These are phyloP conservation scores for Meganola albula DNA, from an alignment of 2,888 invertebrate species.

Conservation along the genomic window DNA sequence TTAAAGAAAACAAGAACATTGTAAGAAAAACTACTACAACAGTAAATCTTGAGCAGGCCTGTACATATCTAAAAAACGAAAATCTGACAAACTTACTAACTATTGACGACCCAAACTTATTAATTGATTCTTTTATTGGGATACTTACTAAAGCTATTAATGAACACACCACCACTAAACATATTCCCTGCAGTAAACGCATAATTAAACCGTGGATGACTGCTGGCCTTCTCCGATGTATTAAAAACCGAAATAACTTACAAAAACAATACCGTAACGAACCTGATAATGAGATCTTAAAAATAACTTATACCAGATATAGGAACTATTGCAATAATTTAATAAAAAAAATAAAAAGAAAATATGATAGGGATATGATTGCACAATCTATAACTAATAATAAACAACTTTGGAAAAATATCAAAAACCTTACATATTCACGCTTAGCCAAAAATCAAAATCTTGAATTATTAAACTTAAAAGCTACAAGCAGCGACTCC, in stretches of 20 bases:
- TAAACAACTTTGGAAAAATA: constrained; percentile 3
- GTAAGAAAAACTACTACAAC: constrained; percentile 3
- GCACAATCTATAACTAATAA: not conserved
- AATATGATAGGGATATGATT: constrained; percentile 1
- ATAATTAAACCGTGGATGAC: not conserved
- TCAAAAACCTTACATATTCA: constrained; percentile 4
- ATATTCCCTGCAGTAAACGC: not conserved
- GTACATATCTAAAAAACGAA: not conserved
- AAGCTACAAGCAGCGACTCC: not conserved
- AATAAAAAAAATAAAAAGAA: constrained; percentile 4
- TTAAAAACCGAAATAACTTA: not conserved
- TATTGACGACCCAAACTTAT: constrained; percentile 1
- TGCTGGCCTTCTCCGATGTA: not conserved
- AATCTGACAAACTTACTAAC: not conserved
- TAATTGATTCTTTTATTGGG: not conserved
- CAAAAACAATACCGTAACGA: not conserved
- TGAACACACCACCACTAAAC: not conserved
- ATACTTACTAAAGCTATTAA: not conserved
- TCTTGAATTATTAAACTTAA: constrained; percentile 1
- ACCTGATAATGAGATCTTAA: not conserved
- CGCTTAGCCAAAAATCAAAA: constrained; percentile 1
- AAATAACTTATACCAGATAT: not conserved
- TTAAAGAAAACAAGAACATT: constrained; percentile 1
- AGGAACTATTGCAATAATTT: not conserved
- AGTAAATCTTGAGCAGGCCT: constrained; percentile 7